Conservation (phyloP, 2,888 invertebrate species). For the Sinohyriopsis cumingii region DNA sequence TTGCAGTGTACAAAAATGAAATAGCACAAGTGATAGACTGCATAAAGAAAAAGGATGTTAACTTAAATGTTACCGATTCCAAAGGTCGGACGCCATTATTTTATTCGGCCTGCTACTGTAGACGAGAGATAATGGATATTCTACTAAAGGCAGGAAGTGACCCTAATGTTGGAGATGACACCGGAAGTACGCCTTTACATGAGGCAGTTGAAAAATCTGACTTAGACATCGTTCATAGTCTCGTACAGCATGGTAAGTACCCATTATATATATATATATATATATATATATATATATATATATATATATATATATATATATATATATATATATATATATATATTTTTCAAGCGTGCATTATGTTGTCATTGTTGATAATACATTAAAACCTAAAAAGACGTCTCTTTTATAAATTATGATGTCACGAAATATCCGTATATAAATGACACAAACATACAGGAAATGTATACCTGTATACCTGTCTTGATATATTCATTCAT, state of each 20-base stretch:
- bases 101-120: conserved; percentile 21
- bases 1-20: too few species aligned
- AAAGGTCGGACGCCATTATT: conserved; percentile 33
- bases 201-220: conserved; percentile 36
- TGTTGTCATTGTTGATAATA: too few species aligned
- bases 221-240: conserved; percentile 24
- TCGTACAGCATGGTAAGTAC: conserved; percentile 28
- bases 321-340: too few species aligned
- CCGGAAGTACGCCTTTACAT: conserved; percentile 40
- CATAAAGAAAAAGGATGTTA: neutral
- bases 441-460: too few species aligned
- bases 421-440: too few species aligned
- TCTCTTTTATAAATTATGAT: too few species aligned
- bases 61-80: conserved; percentile 21
- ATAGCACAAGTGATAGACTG: too few species aligned
- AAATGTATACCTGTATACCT: too few species aligned
- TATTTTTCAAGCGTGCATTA: too few species aligned
- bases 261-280: neutral
- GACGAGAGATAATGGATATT: conserved; percentile 15
- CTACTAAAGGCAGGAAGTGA: conserved; percentile 32
- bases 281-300: neutral
- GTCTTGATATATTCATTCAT: too few species aligned
- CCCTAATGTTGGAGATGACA: conserved; percentile 29
- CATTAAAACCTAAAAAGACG: too few species aligned
- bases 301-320: neutral